Conservation (phyloP, 1,140 invertebrate species). For the Heliconius nattereri region DNA sequence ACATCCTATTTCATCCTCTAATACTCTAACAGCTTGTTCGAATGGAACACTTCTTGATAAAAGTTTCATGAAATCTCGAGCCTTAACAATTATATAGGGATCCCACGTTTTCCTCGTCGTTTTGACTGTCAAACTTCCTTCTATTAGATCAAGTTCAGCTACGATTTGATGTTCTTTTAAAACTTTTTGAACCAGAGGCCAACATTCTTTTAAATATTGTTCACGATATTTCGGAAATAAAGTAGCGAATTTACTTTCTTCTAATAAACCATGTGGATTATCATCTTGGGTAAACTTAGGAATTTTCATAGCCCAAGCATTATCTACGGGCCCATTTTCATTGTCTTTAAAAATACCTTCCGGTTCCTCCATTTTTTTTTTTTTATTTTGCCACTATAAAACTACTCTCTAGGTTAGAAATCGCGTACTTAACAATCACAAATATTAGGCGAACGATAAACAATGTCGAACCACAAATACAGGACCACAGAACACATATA, state of each 20-base stretch:
- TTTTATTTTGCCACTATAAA: neutral
- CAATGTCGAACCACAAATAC: too few relatives aligned
- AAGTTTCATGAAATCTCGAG: slow-evolving; percentile 97
- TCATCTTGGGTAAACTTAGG: slow-evolving; percentile 94
- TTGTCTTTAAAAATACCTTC: slow-evolving; percentile 42
- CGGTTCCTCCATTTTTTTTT: slow-evolving; percentile 45
- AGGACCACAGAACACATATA: too few relatives aligned
- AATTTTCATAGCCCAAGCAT: slow-evolving; percentile 95
- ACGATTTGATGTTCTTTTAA: slow-evolving; percentile 90
- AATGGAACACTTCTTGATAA: slow-evolving; percentile 97
- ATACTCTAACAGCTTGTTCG: slow-evolving; percentile 93
- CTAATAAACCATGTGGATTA: slow-evolving; percentile 90
- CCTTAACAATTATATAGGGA: slow-evolving; percentile 98
- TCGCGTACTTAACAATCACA: too few relatives aligned
- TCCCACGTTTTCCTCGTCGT: slow-evolving; percentile 99
- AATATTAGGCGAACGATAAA: too few relatives aligned
- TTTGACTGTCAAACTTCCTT: slow-evolving; percentile 96
- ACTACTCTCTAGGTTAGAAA: neutral
- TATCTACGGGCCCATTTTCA: slow-evolving; percentile 83
- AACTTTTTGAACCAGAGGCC: slow-evolving; percentile 95
- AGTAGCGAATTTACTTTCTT: slow-evolving; percentile 87
- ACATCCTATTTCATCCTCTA: slow-evolving; percentile 94
- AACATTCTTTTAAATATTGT: slow-evolving; percentile 97
- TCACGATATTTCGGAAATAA: slow-evolving; percentile 94
- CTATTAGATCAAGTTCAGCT: slow-evolving; percentile 96